phyloP scores from a whole-genome alignment of 2,797 vertebrate species.

The Acrocephalus scirpaceus region DNA sequence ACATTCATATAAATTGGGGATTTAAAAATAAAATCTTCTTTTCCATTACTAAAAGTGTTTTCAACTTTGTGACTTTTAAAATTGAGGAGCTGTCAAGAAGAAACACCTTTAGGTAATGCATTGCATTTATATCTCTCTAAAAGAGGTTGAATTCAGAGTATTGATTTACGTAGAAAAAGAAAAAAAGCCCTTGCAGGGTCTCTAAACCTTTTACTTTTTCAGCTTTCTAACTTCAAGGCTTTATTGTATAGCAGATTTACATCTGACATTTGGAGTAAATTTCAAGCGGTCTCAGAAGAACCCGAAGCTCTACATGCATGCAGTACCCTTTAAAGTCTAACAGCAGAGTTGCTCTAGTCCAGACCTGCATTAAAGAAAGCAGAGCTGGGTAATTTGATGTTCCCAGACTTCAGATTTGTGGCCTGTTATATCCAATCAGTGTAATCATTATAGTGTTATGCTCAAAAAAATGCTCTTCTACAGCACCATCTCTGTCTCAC shows the following conservation, averaged over 20 bases:
- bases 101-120: conserved; percentile 29
- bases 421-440: neutral
- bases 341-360: neutral
- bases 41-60: neutral
- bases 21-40: neutral
- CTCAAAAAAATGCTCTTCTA: neutral
- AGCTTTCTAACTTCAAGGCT: conserved; percentile 14
- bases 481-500: neutral
- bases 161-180: neutral
- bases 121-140: conserved; percentile 1
- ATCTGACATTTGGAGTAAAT: conserved; percentile 50
- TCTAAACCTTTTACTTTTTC: conserved; percentile 20
- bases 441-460: neutral
- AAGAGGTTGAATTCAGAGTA: neutral
- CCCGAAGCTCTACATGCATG: neutral
- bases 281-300: conserved; percentile 11
- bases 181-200: neutral
- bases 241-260: conserved; percentile 26
- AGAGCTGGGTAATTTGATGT: neutral
- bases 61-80: neutral
- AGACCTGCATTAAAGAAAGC: neutral
- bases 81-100: conserved; percentile 10
- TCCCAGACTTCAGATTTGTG: neutral
- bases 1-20: neutral
- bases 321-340: neutral